phyloP scores from a whole-genome alignment of 2,113 vertebrate species.

The Lichenostomus cassidix region DNA sequence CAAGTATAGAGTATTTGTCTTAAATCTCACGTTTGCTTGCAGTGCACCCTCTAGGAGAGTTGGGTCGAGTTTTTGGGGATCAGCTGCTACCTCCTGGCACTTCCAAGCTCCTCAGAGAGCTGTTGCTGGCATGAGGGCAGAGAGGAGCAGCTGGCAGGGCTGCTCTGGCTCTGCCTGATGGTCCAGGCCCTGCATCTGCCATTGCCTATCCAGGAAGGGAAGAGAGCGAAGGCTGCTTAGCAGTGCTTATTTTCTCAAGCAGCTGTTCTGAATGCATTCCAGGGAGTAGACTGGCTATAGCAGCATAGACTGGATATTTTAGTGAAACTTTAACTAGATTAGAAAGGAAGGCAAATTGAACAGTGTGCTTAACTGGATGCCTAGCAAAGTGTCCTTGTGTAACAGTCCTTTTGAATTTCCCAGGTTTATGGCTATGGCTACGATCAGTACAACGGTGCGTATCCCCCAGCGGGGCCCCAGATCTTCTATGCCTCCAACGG shows the following conservation, averaged over 20 bases:
- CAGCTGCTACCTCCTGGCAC: neutral
- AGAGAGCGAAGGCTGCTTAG: neutral
- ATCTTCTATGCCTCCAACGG: conserved; percentile 75
- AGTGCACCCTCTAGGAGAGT: neutral
- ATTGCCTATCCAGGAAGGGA: neutral
- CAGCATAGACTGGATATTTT: neutral
- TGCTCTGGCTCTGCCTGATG: neutral
- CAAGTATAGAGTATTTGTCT: neutral
- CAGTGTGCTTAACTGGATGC: neutral
- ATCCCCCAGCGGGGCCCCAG: conserved; percentile 65
- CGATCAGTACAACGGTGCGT: conserved; percentile 58
- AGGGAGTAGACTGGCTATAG: neutral
- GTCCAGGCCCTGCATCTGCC: neutral
- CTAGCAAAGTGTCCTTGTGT: neutral
- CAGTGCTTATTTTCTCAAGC: neutral
- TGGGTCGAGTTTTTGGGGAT: neutral
- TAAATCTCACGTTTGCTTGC: neutral
- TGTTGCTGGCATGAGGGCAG: neutral
- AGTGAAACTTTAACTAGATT: neutral
- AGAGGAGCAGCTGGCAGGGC: neutral
- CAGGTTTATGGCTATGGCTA: conserved; percentile 79
- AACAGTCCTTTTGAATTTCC: neutral
- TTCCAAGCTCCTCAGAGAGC: neutral
- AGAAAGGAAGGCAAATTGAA: neutral
- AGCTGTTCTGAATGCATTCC: neutral